Percentiles rank a stretch among this genome's conserved stretches.
phyloP scores from a whole-genome alignment of 2,797 vertebrate genomes.

The Rhincodon typus region DNA sequence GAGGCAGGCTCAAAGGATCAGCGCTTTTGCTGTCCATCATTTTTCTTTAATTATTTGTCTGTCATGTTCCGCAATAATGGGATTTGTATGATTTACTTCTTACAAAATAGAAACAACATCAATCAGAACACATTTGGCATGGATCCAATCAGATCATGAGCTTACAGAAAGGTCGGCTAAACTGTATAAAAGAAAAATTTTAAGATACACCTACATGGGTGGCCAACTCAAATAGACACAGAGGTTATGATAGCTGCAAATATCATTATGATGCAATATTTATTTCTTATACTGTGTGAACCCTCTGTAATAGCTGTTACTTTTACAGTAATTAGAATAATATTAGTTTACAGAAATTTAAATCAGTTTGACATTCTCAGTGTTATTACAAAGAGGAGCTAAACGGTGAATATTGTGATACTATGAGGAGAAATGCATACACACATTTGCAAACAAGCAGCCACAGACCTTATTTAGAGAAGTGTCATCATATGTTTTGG shows the following conservation, averaged over 20 bases:
- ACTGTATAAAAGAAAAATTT: slow-evolving; percentile 31
- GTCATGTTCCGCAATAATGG: not conserved
- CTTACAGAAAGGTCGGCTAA: slow-evolving; percentile 18
- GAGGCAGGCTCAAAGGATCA: too few relatives aligned
- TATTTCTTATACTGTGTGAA: not conserved
- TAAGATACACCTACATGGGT: slow-evolving; percentile 24
- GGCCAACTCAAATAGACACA: not conserved
- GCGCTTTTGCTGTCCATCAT: not conserved
- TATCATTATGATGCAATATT: slow-evolving; percentile 20
- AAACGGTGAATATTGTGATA: not conserved
- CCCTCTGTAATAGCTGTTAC: not conserved
- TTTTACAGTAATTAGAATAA: slow-evolving; percentile 26
- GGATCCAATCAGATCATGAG: slow-evolving; percentile 22
- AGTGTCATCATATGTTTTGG: slow-evolving; percentile 38
- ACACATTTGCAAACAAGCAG: slow-evolving; percentile 32
- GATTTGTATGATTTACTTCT: slow-evolving; percentile 30
- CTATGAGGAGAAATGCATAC: not conserved
- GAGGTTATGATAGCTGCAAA: not conserved
- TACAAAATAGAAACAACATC: slow-evolving; percentile 1
- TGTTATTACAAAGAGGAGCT: slow-evolving; percentile 10
- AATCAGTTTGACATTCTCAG: not conserved
- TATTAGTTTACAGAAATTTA: not conserved
- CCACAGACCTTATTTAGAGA: slow-evolving; percentile 29
- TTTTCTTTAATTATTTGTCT: slow-evolving; percentile 19
- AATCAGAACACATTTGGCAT: not conserved